Evolutionary conservation across 2,797 vertebrate genomes (phyloP), one percentile per base, ranked within the genome.

Genomic region (Cuniculus paca): DNA sequence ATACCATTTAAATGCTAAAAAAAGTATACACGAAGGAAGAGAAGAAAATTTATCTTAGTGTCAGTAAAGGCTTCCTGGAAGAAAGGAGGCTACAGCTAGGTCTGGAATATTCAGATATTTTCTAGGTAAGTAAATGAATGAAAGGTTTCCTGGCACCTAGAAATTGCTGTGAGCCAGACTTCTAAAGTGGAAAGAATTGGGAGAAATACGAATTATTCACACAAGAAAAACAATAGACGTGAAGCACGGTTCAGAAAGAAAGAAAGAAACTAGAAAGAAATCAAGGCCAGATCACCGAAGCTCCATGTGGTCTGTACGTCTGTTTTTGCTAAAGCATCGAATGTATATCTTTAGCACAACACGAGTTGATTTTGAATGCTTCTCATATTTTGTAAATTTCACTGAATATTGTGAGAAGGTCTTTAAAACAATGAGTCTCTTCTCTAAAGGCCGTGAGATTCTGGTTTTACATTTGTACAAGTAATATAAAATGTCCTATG

Each of bases 1-100:
- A 84, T 4, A 8, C 24, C 14, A 24, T 90, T 94, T 72, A 90
- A 68, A 13, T 68, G 16, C 54, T 90, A 90, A 65, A 39, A 65
- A 39, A 34, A 13, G 4, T 34, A 58, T 7, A 36, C 5, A 56
- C 26, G 50, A 11, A 65, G 70, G 70, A 90, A 1, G 26, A 90
- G 26, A 89, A 63, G 39, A 28, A 68, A 81, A 70, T 82, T 78
- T 50, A 81, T 1, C 8, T 77, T 84, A 52, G 13, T 19, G 2
- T 84, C 36, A 82, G 42, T 48, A n/a, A 63, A 95, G 90, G 77
- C 34, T 91, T 87, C 11, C 68, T 45, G 31, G 81, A 84, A 24
- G 19, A 80, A 20, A 89, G 28, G 5, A 72, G 16, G 3, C 5
- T 56, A 28, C 60, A 61, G n/a, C 7, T 77, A n/a, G 12, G 17